Evolutionary conservation across 2,888 invertebrate species (phyloP), one percentile per base, ranked within the genome.

Genomic region (Diarsia dahlii): DNA sequence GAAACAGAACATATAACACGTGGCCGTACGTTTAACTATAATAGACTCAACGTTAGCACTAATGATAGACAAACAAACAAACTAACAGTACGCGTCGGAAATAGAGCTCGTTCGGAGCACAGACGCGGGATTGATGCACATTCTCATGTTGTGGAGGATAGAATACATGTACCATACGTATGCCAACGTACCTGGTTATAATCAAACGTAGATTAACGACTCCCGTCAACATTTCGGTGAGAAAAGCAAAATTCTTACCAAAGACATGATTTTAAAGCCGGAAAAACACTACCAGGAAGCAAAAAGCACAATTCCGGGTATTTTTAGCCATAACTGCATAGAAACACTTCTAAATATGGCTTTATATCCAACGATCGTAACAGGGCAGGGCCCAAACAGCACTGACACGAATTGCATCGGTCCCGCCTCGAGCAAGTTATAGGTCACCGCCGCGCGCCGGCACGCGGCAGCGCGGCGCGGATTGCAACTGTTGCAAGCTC

Each of bases 321-420:
- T 60, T 52, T 58, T 56, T 69, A 46, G 48, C 20, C 23, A 60
- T 54, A 28, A 34, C 20, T 28, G 9, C 12, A 71, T 13, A 15
- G 52, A 63, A 81, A 63, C 63, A 70, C 58, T 9, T 69, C 54
- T 78, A 60, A 67, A 71, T 84, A 66, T 54, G 81, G 60, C n/a
- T 68, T 70, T 39, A 62, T 13, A 73, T 8, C 1, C 39, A 52
- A 45, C 60, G 66, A 67, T 58, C 60, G 67, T 39, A 52, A 71
- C 63, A 62, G 82, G 72, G 71, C 82, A 76, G 65, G 75, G 75
- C 64, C 70, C 74, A 75, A 78, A 82, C 52, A 85, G 12, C 73
- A 85, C 73, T 74, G 75, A 73, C 71, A 75, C 65, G 23, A 64
- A 76, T 70, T 84, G 84, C 84, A 86, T 72, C 71, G 60, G 62